Evolutionary conservation across 2,888 invertebrate species (phyloP), one percentile per base, ranked within the genome.

Genomic region (Amphipoea lucens): DNA sequence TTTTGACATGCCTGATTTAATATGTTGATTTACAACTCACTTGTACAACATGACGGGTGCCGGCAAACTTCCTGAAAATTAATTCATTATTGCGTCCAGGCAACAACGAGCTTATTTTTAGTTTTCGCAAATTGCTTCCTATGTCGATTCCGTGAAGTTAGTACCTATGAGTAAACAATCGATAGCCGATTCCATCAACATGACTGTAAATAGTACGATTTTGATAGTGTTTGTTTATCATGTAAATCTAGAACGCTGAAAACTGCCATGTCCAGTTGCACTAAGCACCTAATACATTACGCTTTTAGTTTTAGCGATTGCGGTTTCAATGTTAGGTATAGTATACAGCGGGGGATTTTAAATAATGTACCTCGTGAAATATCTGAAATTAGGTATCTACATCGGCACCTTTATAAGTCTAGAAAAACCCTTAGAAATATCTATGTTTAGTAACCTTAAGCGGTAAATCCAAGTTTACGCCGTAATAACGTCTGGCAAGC

Each of bases 1-100:
- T 93, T 93, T 89, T 92, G 93, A 93, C 93, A 90, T 79, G 89
- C 74, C 78, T 89, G 91, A 92, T 92, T 91, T 93, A 92, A 92
- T 93, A 92, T 90, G 89, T 87, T 90, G 88, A 89, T 91, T 89
- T 88, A 90, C 89, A 89, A 79, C 89, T 90, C 89, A 91, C 88
- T 91, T 89, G 88, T 87, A 84, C 83, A 90, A 87, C 87, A 88
- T 85, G 86, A 84, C 87, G 87, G 82, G 80, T 79, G 66, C 86
- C 88, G 81, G 82, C 85, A 87, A 88, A 90, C 89, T 89, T 91
- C 89, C 90, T 88, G 87, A 87, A 89, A 86, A 87, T 86, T 82
- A 85, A 89, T 89, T 89, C 83, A 86, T 88, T 88, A 90, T 80
- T 87, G 86, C 90, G 85, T 84, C 81, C 78, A 85, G 87, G 86